A percentile compares a stretch with the other conserved stretches of the same genome.
phyloP scores from a whole-genome alignment of 2,888 invertebrate species.

The Parasteatoda lunata region DNA sequence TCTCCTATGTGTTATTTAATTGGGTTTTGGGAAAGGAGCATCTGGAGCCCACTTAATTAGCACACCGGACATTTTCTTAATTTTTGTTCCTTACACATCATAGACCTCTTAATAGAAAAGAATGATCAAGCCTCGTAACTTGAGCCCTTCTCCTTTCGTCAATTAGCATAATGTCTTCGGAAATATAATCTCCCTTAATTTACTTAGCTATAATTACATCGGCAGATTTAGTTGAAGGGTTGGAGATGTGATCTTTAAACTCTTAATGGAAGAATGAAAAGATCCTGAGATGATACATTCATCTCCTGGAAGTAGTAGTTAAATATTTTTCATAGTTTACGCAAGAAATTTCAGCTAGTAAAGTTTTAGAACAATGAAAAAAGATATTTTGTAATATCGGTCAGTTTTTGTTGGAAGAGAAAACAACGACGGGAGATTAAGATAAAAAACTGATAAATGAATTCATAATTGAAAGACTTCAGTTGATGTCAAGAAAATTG shows the following conservation, averaged over 20 bases:
- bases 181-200: conserved; percentile 61
- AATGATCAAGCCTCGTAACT: conserved; percentile 18
- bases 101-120: conserved; percentile 20
- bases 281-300: not conserved
- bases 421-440: too few relatives aligned
- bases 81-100: conserved; percentile 29
- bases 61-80: conserved; percentile 53
- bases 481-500: too few relatives aligned
- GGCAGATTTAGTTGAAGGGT: not conserved
- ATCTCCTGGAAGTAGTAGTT: not conserved
- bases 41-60: conserved; percentile 40
- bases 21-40: not conserved
- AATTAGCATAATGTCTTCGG: conserved; percentile 59
- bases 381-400: too few relatives aligned
- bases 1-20: not conserved
- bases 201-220: conserved; percentile 58
- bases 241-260: not conserved
- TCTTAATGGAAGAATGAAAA: not conserved
- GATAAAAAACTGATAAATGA: too few relatives aligned
- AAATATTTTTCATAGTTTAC: too few relatives aligned
- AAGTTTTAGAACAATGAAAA: too few relatives aligned
- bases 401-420: too few relatives aligned
- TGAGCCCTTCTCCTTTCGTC: conserved; percentile 27
- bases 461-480: too few relatives aligned
- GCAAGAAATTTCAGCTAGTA: too few relatives aligned